Conservation (phyloP, 1,140 invertebrate genomes). For the Drosophila sechellia region DNA sequence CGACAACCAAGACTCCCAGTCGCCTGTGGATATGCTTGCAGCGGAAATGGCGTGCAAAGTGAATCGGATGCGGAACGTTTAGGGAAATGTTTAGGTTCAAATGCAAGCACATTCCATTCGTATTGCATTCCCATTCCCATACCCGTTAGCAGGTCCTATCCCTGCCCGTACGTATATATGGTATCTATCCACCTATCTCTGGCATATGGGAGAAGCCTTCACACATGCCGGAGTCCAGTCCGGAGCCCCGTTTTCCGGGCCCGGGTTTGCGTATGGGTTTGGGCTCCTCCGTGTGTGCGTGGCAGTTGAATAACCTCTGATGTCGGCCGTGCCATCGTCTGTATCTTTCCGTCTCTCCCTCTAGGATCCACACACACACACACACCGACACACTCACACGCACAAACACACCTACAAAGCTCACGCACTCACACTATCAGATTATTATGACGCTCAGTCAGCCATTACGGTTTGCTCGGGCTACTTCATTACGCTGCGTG, state of each 20-base stretch:
- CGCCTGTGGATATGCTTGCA: slow-evolving; percentile 54
- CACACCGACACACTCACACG: slow-evolving; percentile 29
- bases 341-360: slow-evolving; percentile 42
- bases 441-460: slow-evolving; percentile 82
- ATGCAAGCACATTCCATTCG: slow-evolving; percentile 70
- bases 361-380: slow-evolving; percentile 52
- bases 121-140: slow-evolving; percentile 21
- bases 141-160: background rate
- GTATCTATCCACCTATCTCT: slow-evolving; percentile 51
- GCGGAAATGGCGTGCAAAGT: slow-evolving; percentile 81
- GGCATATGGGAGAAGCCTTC: slow-evolving; percentile 44
- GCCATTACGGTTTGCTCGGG: slow-evolving; percentile 74
- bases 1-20: slow-evolving; percentile 21
- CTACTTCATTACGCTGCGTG: slow-evolving; percentile 81
- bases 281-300: slow-evolving; percentile 22
- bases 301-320: slow-evolving; percentile 78
- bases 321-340: slow-evolving; percentile 42
- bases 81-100: slow-evolving; percentile 74
- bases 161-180: slow-evolving; percentile 6
- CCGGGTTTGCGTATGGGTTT: background rate
- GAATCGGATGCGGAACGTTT: slow-evolving; percentile 75
- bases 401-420: slow-evolving; percentile 9
- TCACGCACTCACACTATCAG: slow-evolving; percentile 48
- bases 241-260: slow-evolving; percentile 31
- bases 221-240: slow-evolving; percentile 36